phyloP scores from a whole-genome alignment of 2,113 vertebrate species.

The Oreochromis niloticus region DNA sequence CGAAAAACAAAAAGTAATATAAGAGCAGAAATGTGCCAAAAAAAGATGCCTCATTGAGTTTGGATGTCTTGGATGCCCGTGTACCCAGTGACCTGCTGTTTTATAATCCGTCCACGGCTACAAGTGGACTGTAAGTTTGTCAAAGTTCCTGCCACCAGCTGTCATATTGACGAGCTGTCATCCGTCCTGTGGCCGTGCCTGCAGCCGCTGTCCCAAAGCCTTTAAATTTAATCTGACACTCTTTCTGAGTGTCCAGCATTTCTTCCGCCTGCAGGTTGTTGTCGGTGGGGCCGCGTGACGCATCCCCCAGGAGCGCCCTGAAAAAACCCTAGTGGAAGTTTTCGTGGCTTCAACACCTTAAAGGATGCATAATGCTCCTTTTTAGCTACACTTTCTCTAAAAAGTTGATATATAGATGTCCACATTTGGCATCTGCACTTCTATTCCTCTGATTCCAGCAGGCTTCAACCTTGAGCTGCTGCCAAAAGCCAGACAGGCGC shows the following conservation, averaged over 20 bases:
- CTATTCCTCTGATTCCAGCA: conserved; percentile 24
- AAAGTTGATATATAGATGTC: background rate
- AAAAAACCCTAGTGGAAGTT: background rate
- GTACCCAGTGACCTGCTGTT: background rate
- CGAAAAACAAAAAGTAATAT: background rate
- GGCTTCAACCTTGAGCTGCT: conserved; percentile 37
- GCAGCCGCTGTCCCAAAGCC: background rate
- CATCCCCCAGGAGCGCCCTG: background rate
- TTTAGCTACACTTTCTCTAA: background rate
- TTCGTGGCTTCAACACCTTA: background rate
- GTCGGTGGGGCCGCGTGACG: background rate
- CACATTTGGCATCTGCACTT: conserved; percentile 30
- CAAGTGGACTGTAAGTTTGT: background rate
- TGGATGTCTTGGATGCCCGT: background rate
- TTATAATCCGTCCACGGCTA: background rate
- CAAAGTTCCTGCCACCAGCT: background rate
- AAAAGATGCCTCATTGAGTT: background rate
- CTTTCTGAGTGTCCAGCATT: background rate
- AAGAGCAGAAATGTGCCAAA: background rate
- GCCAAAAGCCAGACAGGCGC: conserved; percentile 63
- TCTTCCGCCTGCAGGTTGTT: background rate
- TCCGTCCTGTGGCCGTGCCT: background rate
- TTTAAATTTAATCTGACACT: background rate
- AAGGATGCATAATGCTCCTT: background rate
- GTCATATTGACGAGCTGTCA: background rate